Percentiles rank a stretch among this genome's conserved stretches.
Evolutionary conservation across 2,113 vertebrate species (phyloP).

Genomic region (Osmerus mordax): DNA sequence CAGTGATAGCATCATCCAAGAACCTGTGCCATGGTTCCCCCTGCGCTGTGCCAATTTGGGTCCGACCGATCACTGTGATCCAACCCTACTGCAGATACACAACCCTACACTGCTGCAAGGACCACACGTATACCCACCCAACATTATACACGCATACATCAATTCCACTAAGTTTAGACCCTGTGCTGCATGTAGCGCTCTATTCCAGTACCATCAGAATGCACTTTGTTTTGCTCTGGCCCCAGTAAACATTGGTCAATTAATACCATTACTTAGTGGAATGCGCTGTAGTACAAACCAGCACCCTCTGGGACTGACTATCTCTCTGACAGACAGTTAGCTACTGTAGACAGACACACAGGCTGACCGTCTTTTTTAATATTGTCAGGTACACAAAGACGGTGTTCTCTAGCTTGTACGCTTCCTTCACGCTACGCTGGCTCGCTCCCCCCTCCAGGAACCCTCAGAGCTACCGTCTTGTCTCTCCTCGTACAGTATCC

Average conservation of each 20-base stretch:
- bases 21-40: background rate
- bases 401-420: background rate
- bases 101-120: conserved; percentile 27
- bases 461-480: conserved; percentile 3
- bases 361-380: background rate
- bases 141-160: background rate
- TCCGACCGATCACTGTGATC: conserved; percentile 8
- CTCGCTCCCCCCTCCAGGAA: too few species aligned
- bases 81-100: conserved; percentile 32
- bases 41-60: background rate
- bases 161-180: too few species aligned
- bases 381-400: background rate
- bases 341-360: too few species aligned
- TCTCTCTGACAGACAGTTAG: too few species aligned
- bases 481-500: conserved; percentile 48
- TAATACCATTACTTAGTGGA: conserved; percentile 51
- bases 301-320: background rate
- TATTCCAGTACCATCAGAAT: conserved; percentile 50
- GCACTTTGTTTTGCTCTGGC: conserved; percentile 53
- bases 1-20: background rate
- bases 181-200: background rate
- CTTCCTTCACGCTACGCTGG: too few species aligned
- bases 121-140: background rate
- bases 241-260: conserved; percentile 55
- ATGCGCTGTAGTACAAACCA: conserved; percentile 25